A percentile compares a stretch with the other conserved stretches of the same genome.
phyloP scores from a whole-genome alignment of 1,140 invertebrate species.

The Apis dorsata region DNA sequence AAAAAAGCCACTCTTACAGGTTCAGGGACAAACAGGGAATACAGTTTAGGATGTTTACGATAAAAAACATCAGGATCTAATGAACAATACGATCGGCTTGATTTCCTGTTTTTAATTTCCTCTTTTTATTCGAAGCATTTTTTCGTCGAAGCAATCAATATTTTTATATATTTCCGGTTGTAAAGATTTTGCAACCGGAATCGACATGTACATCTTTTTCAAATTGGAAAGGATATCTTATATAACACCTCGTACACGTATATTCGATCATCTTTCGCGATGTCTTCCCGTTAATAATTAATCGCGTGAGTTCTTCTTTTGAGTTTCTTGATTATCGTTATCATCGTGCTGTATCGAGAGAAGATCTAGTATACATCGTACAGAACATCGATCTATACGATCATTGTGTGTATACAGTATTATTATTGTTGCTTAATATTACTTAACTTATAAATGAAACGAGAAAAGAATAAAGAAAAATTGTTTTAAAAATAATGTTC shows the following conservation, averaged over 20 bases:
- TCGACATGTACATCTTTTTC: conserved; percentile 13
- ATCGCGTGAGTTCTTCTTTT: neutral
- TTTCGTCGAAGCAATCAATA: neutral
- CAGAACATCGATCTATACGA: too few relatives aligned
- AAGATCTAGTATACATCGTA: conserved; percentile 7
- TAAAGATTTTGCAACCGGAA: neutral
- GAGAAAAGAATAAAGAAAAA: neutral
- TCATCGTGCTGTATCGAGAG: neutral
- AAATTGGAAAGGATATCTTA: conserved; percentile 11
- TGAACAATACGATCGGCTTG: neutral
- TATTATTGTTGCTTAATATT: too few relatives aligned
- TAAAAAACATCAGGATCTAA: conserved; percentile 31
- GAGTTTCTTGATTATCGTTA: neutral
- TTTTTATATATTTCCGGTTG: neutral
- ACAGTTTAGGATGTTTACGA: conserved; percentile 58
- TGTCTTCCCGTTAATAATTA: neutral
- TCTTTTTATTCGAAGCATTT: neutral
- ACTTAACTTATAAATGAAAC: neutral
- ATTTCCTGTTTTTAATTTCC: neutral
- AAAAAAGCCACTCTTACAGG: conserved; percentile 72
- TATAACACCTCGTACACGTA: conserved; percentile 3
- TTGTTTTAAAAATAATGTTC: neutral
- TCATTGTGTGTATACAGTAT: too few relatives aligned
- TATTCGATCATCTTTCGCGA: conserved; percentile 9
- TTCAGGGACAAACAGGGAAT: conserved; percentile 69